phyloP scores from a whole-genome alignment of 2,113 vertebrate genomes.

The Malurus cyaneus region DNA sequence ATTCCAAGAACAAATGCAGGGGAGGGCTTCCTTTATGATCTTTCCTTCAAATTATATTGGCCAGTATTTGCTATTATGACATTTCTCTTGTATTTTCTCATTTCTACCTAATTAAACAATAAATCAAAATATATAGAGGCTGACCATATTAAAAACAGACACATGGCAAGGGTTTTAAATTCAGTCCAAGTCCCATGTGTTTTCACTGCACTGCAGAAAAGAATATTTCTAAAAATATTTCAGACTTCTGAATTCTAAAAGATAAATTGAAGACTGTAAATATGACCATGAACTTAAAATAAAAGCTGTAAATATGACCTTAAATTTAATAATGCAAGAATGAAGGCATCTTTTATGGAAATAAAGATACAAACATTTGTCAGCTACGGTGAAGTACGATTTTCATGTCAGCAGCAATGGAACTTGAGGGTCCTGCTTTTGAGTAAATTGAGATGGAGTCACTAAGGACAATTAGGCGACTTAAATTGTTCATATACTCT shows the following conservation, averaged over 20 bases:
- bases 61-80: background rate
- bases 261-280: constrained; percentile 5
- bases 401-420: background rate
- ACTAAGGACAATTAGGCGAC: background rate
- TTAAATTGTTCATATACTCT: background rate
- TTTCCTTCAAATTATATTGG: background rate
- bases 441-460: background rate
- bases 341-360: background rate
- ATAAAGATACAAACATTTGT: background rate
- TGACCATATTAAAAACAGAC: background rate
- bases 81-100: background rate
- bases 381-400: background rate
- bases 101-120: constrained; percentile 57
- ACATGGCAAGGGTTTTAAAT: background rate
- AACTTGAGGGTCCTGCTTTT: background rate
- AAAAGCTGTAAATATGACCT: constrained; percentile 28
- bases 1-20: background rate
- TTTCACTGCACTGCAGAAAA: background rate
- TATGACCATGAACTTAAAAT: background rate
- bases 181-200: background rate
- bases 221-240: background rate
- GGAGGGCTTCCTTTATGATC: background rate
- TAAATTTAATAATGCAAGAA: background rate
- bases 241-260: background rate
- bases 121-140: background rate